A percentile compares a stretch with the other conserved stretches of the same genome.
phyloP scores from a whole-genome alignment of 2,797 vertebrate genomes.

The Gila robusta region DNA sequence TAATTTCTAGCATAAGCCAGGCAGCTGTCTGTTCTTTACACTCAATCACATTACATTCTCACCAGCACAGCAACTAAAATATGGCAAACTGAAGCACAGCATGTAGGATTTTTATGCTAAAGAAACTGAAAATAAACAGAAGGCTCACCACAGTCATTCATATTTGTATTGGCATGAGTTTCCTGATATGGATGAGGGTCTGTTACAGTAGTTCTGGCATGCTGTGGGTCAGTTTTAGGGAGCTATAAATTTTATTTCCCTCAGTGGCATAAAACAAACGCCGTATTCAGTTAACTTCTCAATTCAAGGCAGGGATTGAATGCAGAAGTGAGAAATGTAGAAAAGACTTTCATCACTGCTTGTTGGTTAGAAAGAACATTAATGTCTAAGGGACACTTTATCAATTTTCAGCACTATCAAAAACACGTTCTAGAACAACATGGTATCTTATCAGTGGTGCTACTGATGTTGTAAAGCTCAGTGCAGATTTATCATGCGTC shows the following conservation, averaged over 20 bases:
- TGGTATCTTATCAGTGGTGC: conserved; percentile 12
- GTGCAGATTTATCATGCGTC: neutral
- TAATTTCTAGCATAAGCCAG: conserved; percentile 1
- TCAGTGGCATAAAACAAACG: conserved; percentile 54
- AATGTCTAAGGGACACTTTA: conserved; percentile 25
- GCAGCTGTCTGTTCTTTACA: conserved; percentile 13
- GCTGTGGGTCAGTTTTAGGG: conserved; percentile 43
- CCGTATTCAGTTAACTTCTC: conserved; percentile 33
- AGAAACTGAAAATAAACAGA: conserved; percentile 52
- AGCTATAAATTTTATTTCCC: conserved; percentile 54
- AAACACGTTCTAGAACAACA: neutral
- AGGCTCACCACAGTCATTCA: conserved; percentile 38
- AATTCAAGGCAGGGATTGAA: conserved; percentile 27
- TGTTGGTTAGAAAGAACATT: conserved; percentile 66
- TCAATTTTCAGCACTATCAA: conserved; percentile 24
- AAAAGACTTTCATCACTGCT: conserved; percentile 64
- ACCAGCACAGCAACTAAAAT: conserved; percentile 38
- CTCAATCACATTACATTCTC: conserved; percentile 5
- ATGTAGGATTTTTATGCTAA: conserved; percentile 39
- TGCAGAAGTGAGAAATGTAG: conserved; percentile 3
- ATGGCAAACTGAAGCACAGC: conserved; percentile 60
- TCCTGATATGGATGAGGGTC: conserved; percentile 52
- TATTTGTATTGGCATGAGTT: conserved; percentile 52
- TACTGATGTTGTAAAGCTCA: conserved; percentile 7
- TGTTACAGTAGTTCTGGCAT: conserved; percentile 50